These are phyloP conservation scores for Pluvianellus socialis DNA, from an alignment of 2,113 vertebrate genomes.

Conservation along the genomic window DNA sequence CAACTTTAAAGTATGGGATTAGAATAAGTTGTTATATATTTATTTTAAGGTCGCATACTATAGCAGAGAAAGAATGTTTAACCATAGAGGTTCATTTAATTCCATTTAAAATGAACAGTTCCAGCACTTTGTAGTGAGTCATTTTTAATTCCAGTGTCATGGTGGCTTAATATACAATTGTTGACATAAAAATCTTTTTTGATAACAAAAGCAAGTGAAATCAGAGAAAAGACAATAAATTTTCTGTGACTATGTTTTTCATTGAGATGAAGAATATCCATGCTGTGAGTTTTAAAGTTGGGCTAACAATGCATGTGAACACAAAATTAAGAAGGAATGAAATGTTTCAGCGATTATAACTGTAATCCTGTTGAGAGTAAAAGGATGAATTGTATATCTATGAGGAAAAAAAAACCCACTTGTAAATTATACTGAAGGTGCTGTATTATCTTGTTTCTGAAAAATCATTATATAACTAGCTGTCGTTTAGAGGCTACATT, in stretches of 20 bases:
- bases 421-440: background rate
- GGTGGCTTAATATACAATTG: background rate
- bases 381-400: background rate
- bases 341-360: background rate
- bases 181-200: background rate
- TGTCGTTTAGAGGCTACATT: background rate
- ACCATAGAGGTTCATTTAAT: background rate
- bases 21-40: background rate
- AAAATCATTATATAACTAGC: background rate
- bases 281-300: background rate
- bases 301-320: background rate
- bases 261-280: background rate
- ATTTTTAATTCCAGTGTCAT: conserved; percentile 20
- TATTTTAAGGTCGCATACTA: background rate
- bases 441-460: background rate
- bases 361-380: background rate
- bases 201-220: background rate
- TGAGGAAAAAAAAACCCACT: background rate
- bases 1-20: background rate
- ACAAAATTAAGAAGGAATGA: background rate
- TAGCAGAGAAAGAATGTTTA: background rate
- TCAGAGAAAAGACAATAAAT: background rate
- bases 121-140: background rate
- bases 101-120: background rate
- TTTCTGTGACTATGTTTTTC: background rate